Percentiles rank a stretch among this genome's conserved stretches.
Conservation (phyloP, 2,113 vertebrate species). For the Megaceryle maxima region DNA sequence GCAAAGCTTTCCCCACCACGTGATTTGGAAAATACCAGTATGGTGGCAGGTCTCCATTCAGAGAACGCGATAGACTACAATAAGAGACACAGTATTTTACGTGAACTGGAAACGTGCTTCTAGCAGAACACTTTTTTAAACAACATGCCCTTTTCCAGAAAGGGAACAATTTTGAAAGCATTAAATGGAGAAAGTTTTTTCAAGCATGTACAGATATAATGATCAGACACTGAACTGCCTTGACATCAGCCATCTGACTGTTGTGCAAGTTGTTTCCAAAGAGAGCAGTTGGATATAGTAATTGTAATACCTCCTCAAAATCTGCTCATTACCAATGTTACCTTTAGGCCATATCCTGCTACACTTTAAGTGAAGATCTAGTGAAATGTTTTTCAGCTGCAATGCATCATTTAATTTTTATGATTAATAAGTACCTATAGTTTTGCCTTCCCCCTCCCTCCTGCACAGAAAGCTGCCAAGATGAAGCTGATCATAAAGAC, state of each 20-base stretch:
- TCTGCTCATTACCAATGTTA: background rate
- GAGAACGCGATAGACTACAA: background rate
- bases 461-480: background rate
- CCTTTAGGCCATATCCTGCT: background rate
- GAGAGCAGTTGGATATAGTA: background rate
- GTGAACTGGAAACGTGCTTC: background rate
- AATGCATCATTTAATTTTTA: background rate
- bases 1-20: background rate
- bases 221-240: background rate
- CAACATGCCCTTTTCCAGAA: background rate
- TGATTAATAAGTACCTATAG: background rate
- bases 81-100: background rate
- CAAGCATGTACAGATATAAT: background rate
- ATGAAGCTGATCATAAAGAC: background rate
- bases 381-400: background rate
- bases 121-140: constrained; percentile 1
- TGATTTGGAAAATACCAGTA: background rate
- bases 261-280: background rate
- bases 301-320: background rate
- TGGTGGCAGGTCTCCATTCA: background rate
- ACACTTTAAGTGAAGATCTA: background rate
- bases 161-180: background rate
- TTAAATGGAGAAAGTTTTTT: background rate
- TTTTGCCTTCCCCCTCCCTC: background rate
- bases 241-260: background rate